Base-by-base conservation (phyloP, 2,113 vertebrate species). In the Xerus inauris region DNA sequence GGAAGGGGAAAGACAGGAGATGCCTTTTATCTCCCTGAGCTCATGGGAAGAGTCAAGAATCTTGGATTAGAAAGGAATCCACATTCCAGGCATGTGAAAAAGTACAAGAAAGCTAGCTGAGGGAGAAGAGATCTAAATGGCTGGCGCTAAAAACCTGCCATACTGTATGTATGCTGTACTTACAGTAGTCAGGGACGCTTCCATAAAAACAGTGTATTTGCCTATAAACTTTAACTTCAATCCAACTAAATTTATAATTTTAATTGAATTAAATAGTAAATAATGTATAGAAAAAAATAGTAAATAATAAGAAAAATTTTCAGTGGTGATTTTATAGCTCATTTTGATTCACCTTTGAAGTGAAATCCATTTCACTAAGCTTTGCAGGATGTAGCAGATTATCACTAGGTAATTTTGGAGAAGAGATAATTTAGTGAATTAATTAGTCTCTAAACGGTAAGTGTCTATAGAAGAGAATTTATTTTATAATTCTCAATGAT, bases 401-500 rank as follows among this genome's bases (percentile, higher is more conserved):
- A 20, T 73, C 69, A 35, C 75, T 94, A 77, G 6, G 67, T 92
- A 49, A 38, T 90, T 96, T 92, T n/a, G 19, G n/a, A 54, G 19
- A 30, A 83, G 20, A 81, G 28, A 24, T 87, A 24, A 87, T 86
- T 64, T 59, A 64, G 19, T 91, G 65, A 91, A 7, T 91, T 71
- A 91, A 7, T 91, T 71, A n/a, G 30, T 54, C 42, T 89, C n/a
- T 26, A 86, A 65, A 76, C 1, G 79, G 32, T 81, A 80, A 80
- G 19, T 42, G 13, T 54, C 12, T 69, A 8, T 75, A 71, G 57
- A 45, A 67, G 32, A 40, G 26, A 81, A 87, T 64, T 93, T 89
- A 94, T 90, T 24, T 80, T 72, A 42, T 14, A 32, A 91, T 79
- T 75, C 96, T 67, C 51, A 45, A 40, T 94, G n/a, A 80, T 35